A percentile compares a stretch with the other conserved stretches of the same genome.
phyloP scores from a whole-genome alignment of 2,888 invertebrate species.

The Dexiosoma caninum region DNA sequence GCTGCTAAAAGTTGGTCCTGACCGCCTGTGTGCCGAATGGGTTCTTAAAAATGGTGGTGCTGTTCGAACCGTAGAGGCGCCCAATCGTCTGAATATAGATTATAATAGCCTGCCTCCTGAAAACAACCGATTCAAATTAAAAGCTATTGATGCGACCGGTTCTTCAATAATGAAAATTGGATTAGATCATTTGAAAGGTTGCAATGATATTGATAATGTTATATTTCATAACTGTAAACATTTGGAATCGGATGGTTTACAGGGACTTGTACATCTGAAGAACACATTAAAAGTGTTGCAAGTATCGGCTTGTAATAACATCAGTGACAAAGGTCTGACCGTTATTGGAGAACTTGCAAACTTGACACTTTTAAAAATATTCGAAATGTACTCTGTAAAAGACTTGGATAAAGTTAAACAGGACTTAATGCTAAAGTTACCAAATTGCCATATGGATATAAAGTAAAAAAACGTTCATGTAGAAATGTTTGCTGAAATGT shows the following conservation, averaged over 20 bases:
- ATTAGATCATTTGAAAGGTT: constrained; percentile 87
- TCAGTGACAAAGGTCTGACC: constrained; percentile 84
- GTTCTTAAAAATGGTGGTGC: constrained; percentile 92
- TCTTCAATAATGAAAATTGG: constrained; percentile 91
- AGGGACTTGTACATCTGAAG: constrained; percentile 81
- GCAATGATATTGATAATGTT: constrained; percentile 84
- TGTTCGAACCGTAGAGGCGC: constrained; percentile 83
- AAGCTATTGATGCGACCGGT: constrained; percentile 89
- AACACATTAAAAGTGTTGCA: constrained; percentile 83
- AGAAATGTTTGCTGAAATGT: neutral
- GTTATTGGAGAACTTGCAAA: constrained; percentile 80
- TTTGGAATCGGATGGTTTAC: constrained; percentile 85
- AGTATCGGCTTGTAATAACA: constrained; percentile 85
- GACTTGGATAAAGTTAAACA: constrained; percentile 81
- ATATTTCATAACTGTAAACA: constrained; percentile 86
- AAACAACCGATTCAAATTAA: constrained; percentile 77
- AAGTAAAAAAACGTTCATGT: constrained; percentile 33
- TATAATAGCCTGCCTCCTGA: constrained; percentile 87
- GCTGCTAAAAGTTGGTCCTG: constrained; percentile 87
- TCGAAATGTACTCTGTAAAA: constrained; percentile 83
- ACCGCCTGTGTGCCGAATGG: constrained; percentile 95
- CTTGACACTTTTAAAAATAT: constrained; percentile 82
- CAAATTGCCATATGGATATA: constrained; percentile 82
- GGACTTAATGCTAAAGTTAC: constrained; percentile 80
- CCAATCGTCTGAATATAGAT: constrained; percentile 80